These are phyloP conservation scores for Andrena flavipes DNA, from an alignment of 2,888 invertebrate species.

Conservation along the genomic window DNA sequence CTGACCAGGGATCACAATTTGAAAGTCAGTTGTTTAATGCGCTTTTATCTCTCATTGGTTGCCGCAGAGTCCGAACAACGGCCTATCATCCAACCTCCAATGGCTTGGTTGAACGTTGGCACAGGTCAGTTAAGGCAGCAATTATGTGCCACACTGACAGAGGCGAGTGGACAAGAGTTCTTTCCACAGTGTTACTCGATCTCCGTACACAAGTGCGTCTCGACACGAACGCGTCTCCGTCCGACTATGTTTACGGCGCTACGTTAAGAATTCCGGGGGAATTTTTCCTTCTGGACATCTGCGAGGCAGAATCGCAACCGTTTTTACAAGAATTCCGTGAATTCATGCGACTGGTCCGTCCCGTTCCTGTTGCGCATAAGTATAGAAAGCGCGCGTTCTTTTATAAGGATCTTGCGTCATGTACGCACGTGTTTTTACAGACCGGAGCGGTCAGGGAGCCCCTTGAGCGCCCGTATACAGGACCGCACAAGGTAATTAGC, in stretches of 20 bases:
- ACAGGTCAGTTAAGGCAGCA: slow-evolving; percentile 52
- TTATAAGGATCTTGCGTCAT: too few relatives aligned
- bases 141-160: slow-evolving; percentile 46
- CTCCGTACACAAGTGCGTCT: background rate
- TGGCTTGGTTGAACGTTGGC: slow-evolving; percentile 61
- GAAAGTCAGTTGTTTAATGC: slow-evolving; percentile 1
- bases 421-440: too few relatives aligned
- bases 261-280: background rate
- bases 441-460: too few relatives aligned
- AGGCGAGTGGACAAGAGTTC: slow-evolving; percentile 21
- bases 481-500: too few relatives aligned
- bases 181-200: slow-evolving; percentile 54
- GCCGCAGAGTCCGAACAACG: background rate
- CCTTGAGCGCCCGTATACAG: too few relatives aligned
- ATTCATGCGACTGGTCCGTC: background rate
- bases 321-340: background rate
- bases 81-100: slow-evolving; percentile 61
- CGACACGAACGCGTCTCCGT: background rate
- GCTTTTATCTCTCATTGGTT: background rate
- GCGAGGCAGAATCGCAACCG: too few relatives aligned
- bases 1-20: slow-evolving; percentile 24
- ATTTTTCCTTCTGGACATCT: background rate
- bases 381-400: too few relatives aligned
- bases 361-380: background rate
- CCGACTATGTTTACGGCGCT: background rate